Evolutionary conservation across 2,797 vertebrate genomes (phyloP), one percentile per base, ranked within the genome.

Genomic region (Rhodeus uyekii): DNA sequence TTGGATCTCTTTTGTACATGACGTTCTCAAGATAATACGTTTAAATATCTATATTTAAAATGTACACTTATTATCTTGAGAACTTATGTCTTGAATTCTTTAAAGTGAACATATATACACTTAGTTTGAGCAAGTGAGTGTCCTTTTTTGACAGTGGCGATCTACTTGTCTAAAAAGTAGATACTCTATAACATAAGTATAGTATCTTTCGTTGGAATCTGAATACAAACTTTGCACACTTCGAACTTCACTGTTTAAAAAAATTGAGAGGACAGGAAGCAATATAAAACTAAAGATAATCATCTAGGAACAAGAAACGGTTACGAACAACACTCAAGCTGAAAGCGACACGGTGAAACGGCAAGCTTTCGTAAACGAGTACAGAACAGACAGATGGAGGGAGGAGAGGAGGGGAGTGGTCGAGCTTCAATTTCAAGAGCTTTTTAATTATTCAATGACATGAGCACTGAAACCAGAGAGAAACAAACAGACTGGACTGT

Each of bases 361-460:
- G 46, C n/a, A 86, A 87, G 78, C 64, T 64, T 73, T 46, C 58
- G 53, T 44, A 58, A 74, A 77, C 7, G 32, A 53, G 16, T 67
- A 19, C 22, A 53, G 72, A 81, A 86, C 85, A 71, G 87, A 85
- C 78, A 85, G 90, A 87, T 42, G 87, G 85, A 86, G 87, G 88
- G 87, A 89, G 86, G 81, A 78, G 18, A 44, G 75, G 18, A 65
- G 60, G 68, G 78, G 85, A 91, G 85, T 86, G 86, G 73, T 60
- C 22, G 65, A 19, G 87, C 88, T 93, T 89, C 38, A 87, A 85
- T 94, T 93, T 92, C 93, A 92, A 85, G 8, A 48, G 9, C 90
- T 91, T 90, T 94, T 95, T 85, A 94, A 95, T 93, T 89, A 94
- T 95, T 94, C 92, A 95, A 87, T 77, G 81, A 82, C 86, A 82